Evolutionary conservation across 2,797 vertebrate genomes (phyloP).

Genomic region (Syndactyla subalaris): DNA sequence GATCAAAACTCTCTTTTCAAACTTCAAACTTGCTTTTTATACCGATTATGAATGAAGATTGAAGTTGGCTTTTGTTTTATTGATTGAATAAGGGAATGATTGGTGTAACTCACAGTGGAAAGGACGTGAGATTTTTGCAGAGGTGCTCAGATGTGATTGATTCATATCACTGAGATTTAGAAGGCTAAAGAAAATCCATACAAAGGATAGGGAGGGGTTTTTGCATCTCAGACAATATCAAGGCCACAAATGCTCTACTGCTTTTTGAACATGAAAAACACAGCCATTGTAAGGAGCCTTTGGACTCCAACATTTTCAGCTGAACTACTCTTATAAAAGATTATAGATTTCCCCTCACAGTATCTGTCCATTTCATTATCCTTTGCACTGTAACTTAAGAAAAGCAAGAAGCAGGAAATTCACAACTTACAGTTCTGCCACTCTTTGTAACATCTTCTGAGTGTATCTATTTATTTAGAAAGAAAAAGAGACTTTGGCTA

Average conservation of each 20-base stretch:
- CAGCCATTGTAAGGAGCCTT: neutral
- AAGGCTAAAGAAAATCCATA: conserved; percentile 33
- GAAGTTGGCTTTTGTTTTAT: conserved; percentile 16
- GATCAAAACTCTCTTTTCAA: neutral
- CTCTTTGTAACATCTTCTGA: neutral
- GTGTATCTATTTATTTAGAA: neutral
- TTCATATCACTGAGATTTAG: conserved; percentile 8
- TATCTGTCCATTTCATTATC: neutral
- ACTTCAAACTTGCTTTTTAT: neutral
- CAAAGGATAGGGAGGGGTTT: neutral
- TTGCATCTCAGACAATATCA: neutral
- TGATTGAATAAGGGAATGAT: conserved; percentile 1
- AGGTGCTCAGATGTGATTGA: conserved; percentile 1
- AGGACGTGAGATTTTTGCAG: neutral
- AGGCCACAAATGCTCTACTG: neutral
- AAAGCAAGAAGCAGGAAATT: neutral
- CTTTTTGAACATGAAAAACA: neutral
- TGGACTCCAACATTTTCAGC: neutral
- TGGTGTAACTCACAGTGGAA: neutral
- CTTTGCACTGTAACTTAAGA: neutral
- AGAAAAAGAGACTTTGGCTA: neutral
- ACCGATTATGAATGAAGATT: neutral
- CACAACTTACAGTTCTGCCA: neutral
- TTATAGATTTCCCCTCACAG: neutral
- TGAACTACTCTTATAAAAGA: neutral